Conservation (phyloP, 2,113 vertebrate genomes). For the Macrotus californicus region DNA sequence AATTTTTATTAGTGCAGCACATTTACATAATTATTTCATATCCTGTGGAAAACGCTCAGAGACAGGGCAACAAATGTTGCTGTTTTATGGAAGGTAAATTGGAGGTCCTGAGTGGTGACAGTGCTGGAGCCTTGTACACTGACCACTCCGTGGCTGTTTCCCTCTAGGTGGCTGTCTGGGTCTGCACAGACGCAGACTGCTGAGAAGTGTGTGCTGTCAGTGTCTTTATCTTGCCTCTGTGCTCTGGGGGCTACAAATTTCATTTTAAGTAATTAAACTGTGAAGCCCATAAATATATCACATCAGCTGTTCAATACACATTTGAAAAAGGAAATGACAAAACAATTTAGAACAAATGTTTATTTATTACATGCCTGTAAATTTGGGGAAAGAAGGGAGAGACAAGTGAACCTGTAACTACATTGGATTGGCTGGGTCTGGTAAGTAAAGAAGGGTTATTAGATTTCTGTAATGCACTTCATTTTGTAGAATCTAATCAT, state of each 20-base stretch:
- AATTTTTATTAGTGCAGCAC: background rate
- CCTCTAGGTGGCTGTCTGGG: slow-evolving; percentile 50
- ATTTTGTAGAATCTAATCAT: background rate
- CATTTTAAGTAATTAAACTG: slow-evolving; percentile 32
- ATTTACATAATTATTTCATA: background rate
- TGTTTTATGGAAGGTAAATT: background rate
- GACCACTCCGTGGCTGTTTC: background rate
- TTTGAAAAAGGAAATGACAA: slow-evolving; percentile 12
- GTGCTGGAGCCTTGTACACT: background rate
- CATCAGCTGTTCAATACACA: background rate
- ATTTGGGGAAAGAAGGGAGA: background rate
- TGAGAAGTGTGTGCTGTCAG: background rate
- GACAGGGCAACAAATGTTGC: background rate
- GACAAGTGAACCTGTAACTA: background rate
- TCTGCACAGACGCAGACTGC: background rate
- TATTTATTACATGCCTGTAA: background rate
- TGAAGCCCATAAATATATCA: background rate
- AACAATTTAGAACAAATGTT: background rate
- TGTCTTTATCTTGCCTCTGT: background rate
- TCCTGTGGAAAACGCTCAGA: background rate
- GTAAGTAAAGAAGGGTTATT: background rate
- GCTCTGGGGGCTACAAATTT: background rate
- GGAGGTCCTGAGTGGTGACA: background rate
- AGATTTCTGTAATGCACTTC: background rate
- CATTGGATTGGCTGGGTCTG: background rate